A percentile compares a stretch with the other conserved stretches of the same genome.
phyloP scores from a whole-genome alignment of 2,888 invertebrate species.

The Hoplodrina blanda region DNA sequence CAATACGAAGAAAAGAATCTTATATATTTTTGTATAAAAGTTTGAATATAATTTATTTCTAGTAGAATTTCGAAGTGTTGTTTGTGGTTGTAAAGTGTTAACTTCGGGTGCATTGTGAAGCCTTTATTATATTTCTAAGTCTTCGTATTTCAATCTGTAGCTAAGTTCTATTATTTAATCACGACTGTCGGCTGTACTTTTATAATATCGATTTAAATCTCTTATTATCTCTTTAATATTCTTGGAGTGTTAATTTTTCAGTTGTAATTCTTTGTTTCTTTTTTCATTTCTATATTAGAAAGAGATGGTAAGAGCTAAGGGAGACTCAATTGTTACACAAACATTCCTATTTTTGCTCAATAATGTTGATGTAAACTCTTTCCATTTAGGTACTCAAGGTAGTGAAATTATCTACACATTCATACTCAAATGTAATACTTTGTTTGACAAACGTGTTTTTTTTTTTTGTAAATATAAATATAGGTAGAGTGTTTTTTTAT shows the following conservation, averaged over 20 bases:
- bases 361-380: constrained; percentile 64
- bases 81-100: constrained; percentile 78
- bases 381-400: constrained; percentile 79
- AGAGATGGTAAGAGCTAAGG: constrained; percentile 54
- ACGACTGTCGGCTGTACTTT: constrained; percentile 62
- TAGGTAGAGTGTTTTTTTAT: constrained; percentile 78
- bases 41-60: constrained; percentile 87
- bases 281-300: constrained; percentile 47
- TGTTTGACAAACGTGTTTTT: constrained; percentile 69
- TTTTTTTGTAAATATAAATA: constrained; percentile 76
- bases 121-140: constrained; percentile 65
- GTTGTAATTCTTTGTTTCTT: constrained; percentile 34
- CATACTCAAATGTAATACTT: constrained; percentile 83
- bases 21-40: constrained; percentile 73
- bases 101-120: constrained; percentile 84
- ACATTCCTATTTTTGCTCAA: constrained; percentile 75
- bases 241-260: constrained; percentile 20
- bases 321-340: constrained; percentile 61
- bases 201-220: constrained; percentile 54
- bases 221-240: constrained; percentile 54
- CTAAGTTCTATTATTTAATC: constrained; percentile 68
- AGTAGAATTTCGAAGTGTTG: constrained; percentile 86
- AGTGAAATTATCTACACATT: constrained; percentile 77
- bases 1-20: constrained; percentile 66
- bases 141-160: constrained; percentile 66